Base-by-base conservation (phyloP, 1,140 invertebrate species). In the Psilanteris sp. region DNA sequence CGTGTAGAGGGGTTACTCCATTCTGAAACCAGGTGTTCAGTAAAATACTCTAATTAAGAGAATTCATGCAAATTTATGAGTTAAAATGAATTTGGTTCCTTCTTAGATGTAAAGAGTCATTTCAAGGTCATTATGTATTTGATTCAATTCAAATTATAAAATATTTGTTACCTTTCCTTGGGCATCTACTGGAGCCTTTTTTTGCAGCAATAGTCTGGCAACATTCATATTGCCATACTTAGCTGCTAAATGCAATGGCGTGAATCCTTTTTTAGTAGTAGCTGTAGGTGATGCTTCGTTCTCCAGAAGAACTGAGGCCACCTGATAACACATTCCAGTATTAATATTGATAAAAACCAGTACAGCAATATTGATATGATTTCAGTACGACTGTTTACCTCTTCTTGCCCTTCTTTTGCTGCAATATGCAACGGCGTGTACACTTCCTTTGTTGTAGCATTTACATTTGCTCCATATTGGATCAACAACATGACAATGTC, bases 401-500 rank as follows among this genome's bases (percentile, higher is more conserved):
- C 95, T 86, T 96, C 95, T 83, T 95, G 93, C 16, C 96, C 97
- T 89, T 99, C 98, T 88, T 99, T 99, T 64, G 97, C 96, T 24
- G 98, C 97, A 81, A 99, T 98, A 86, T 99, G 98, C 15, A 99
- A 90, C 4, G 98, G 95, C 8, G 97, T 99, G 86, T 99, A 99
- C 29, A 94, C 91, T 89, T 99, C 97, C 84, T 96, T 96, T 1
- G 97, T 98, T 26, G 92, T 92, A 1, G 95, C 93, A 80, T 97
- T 94, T 2, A 96, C 92, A 31, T 92, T 90, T 8, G 96, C 96
- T 54, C 96, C 96, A 85, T 97, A 96, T 88, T 98, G 96, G 7
- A 98, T 83, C 48, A 98, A 88, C 22, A 98, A 87, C 89, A 96
- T 94, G 16, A 97, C 96, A 83, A 98, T 97, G 84, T 98, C 97